A percentile compares a stretch with the other conserved stretches of the same genome.
phyloP scores from a whole-genome alignment of 2,888 invertebrate genomes.

The Chorisops tibialis region DNA sequence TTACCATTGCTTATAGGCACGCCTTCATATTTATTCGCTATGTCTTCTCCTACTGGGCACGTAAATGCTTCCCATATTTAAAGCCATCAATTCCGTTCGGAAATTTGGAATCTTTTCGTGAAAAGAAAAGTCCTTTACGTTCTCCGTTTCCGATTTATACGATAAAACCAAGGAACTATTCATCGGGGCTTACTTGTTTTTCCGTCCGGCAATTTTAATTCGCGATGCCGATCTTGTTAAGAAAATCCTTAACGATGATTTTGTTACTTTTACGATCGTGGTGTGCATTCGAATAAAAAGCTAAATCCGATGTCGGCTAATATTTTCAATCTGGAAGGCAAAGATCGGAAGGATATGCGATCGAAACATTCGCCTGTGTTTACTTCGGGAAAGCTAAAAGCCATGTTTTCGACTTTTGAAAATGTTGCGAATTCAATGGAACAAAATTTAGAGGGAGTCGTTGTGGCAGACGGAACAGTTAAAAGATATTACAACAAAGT shows the following conservation, averaged over 20 bases:
- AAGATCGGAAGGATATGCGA: constrained; percentile 60
- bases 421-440: constrained; percentile 37
- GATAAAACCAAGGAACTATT: constrained; percentile 40
- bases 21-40: too few species aligned
- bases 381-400: constrained; percentile 60
- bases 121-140: constrained; percentile 34
- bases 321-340: constrained; percentile 57
- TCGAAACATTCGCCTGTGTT: constrained; percentile 60
- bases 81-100: constrained; percentile 41
- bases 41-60: constrained; percentile 11
- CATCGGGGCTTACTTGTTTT: constrained; percentile 37
- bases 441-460: constrained; percentile 38
- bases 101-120: constrained; percentile 36
- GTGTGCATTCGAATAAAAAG: constrained; percentile 56
- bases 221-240: constrained; percentile 39
- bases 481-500: constrained; percentile 33
- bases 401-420: constrained; percentile 58
- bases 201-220: constrained; percentile 34
- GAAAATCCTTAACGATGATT: constrained; percentile 44
- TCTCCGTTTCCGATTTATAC: constrained; percentile 40
- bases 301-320: constrained; percentile 58
- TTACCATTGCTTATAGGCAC: too few species aligned
- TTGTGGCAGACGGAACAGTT: constrained; percentile 54
- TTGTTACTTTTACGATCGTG: constrained; percentile 57
- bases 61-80: constrained; percentile 41